phyloP scores from a whole-genome alignment of 2,888 invertebrate species.

The Calameuta filiformis region DNA sequence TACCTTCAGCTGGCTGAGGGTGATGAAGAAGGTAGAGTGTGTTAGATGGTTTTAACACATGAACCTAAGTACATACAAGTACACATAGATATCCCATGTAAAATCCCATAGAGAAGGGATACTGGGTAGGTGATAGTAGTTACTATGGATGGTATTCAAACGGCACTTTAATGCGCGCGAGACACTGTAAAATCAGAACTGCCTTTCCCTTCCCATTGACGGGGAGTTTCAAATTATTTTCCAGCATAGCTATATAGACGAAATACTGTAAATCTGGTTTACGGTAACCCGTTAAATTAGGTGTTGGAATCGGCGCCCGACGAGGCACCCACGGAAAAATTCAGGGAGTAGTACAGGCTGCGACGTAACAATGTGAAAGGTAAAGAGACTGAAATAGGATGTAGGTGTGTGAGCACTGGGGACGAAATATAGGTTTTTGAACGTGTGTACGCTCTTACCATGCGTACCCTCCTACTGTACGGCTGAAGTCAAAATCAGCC shows the following conservation, averaged over 20 bases:
- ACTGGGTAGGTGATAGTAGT: background rate
- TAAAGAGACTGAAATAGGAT: background rate
- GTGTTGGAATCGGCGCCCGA: conserved; percentile 17
- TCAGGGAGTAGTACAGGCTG: background rate
- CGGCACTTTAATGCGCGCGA: conserved; percentile 30
- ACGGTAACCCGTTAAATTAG: conserved; percentile 27
- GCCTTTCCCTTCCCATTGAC: conserved; percentile 19
- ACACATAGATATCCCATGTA: background rate
- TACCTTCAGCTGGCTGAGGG: background rate
- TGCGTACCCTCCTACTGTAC: background rate
- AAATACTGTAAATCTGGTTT: conserved; percentile 26
- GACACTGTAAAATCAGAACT: conserved; percentile 33
- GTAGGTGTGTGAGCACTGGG: background rate
- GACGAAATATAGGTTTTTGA: background rate
- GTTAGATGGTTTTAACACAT: background rate
- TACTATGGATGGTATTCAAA: conserved; percentile 16
- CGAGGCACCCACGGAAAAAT: background rate
- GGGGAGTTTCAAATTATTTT: conserved; percentile 21
- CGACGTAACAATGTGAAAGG: background rate
- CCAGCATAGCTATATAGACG: conserved; percentile 8
- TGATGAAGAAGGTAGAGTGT: background rate
- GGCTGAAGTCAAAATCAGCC: background rate
- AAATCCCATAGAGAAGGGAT: background rate
- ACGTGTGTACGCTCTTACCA: background rate
- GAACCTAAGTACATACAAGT: background rate